These are phyloP conservation scores for Drosophila percnosoma DNA, from an alignment of 2,888 invertebrate genomes.

Conservation along the genomic window DNA sequence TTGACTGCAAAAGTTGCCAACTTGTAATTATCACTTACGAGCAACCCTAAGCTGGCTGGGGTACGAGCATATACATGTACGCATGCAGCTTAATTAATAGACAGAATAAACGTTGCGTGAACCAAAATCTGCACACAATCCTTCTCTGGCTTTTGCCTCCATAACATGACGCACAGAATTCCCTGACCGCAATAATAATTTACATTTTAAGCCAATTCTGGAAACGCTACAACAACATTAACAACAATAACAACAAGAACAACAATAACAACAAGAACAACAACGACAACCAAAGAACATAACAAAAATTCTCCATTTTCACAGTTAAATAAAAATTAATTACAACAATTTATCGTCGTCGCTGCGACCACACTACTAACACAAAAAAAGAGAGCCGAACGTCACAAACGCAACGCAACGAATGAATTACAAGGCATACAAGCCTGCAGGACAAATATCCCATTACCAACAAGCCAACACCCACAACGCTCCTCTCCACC, in stretches of 20 bases:
- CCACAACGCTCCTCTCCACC: neutral
- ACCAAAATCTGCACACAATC: conserved; percentile 57
- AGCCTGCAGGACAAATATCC: conserved; percentile 65
- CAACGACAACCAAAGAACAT: conserved; percentile 10
- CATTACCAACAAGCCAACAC: conserved; percentile 2
- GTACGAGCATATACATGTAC: neutral
- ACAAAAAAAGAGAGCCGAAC: conserved; percentile 23
- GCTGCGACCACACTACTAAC: conserved; percentile 50
- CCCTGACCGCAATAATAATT: conserved; percentile 80
- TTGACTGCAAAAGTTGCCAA: conserved; percentile 76
- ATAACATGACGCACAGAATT: conserved; percentile 62
- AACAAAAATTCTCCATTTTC: conserved; percentile 72
- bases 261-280: neutral
- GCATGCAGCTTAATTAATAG: conserved; percentile 78
- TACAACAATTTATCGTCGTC: conserved; percentile 80
- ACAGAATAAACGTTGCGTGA: conserved; percentile 66
- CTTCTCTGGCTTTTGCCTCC: conserved; percentile 32
- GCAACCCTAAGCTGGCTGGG: conserved; percentile 31
- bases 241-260: neutral
- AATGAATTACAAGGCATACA: conserved; percentile 78
- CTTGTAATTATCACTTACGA: conserved; percentile 79
- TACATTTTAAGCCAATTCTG: conserved; percentile 82
- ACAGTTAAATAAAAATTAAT: conserved; percentile 83
- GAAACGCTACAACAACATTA: conserved; percentile 57
- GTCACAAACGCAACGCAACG: conserved; percentile 63